These are phyloP conservation scores for Patella ulyssiponensis DNA, from an alignment of 2,888 invertebrate species.

Conservation along the genomic window DNA sequence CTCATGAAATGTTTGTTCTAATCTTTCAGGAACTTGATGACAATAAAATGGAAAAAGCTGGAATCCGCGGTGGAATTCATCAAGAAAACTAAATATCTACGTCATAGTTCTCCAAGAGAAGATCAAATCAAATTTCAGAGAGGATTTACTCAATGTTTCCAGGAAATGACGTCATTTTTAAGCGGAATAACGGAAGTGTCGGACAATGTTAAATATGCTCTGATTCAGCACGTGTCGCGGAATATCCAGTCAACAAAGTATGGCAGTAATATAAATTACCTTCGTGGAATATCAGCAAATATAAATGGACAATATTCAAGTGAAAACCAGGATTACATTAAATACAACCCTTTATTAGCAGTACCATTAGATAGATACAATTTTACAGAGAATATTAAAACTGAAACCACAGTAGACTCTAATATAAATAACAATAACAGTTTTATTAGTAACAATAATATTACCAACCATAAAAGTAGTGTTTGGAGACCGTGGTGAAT, in stretches of 20 bases:
- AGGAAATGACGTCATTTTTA: conserved; percentile 1
- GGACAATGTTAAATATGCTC: background rate
- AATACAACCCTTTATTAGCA: background rate
- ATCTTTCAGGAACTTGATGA: background rate
- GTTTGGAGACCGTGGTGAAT: too few species aligned
- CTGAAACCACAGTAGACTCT: background rate
- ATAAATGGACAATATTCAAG: background rate
- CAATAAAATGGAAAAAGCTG: conserved; percentile 8
- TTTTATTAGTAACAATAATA: too few species aligned
- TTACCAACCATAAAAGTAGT: too few species aligned
- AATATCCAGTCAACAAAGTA: background rate
- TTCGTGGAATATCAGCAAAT: too few species aligned
- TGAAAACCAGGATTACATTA: background rate
- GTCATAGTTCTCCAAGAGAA: background rate
- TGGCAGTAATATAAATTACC: background rate
- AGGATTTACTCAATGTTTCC: background rate
- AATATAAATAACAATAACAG: background rate
- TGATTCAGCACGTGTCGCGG: background rate
- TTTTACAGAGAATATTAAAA: too few species aligned
- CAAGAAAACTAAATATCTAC: background rate
- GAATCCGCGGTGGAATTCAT: background rate
- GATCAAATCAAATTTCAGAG: background rate
- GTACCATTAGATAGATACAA: background rate
- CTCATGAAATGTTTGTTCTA: too few species aligned
- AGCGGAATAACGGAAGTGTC: background rate